Base-by-base conservation (phyloP, 2,797 vertebrate species). In the Gambusia yucatana region DNA sequence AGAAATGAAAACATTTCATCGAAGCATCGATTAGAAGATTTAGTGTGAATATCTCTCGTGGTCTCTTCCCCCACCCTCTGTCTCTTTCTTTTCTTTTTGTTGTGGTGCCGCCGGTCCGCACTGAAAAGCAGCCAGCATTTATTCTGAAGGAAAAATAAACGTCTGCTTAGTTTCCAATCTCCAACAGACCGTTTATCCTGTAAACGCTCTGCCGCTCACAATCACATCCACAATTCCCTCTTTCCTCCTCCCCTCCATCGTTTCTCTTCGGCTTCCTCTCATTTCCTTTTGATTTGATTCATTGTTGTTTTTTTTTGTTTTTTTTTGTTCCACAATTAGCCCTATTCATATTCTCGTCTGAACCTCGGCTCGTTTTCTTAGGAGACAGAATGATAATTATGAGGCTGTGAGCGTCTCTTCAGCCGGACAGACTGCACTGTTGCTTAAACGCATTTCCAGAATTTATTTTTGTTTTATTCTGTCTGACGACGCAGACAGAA, bases 1-100 rank as follows among this genome's bases (percentile, higher is more conserved):
- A 0, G 78, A 50, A 79, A 88, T 82, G 89, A 82, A 90, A 88
- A 89, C 72, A 79, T 74, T 75, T 70, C 6, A 73, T 77, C 72
- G 48, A 75, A 20, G 77, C 52, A 74, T 61, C 75, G 85, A 90
- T 74, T 81, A 84, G 30, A 84, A 73, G 47, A 39, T 47, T 72
- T 43, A 0, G 16, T 61, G 14, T 70, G 78, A 50, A 46, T 3
- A 1, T 41, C 46, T 57, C 61, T 72, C 55, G 75, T 69, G 67
- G 16, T 39, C 16, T 25, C 17, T 50, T 50, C 48, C 0, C 20
- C n/a, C n/a, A 28, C 17, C 16, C 73, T 43, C 73, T 77, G 33
- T 30, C 44, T 36, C 33, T 1, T 46, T 46, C 1, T 48, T 20
- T 48, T 5, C 16, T 17, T 73, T 30, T 16, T 48, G 43, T 6